These are phyloP conservation scores for Drosophila mauritiana DNA, from an alignment of 1,140 invertebrate genomes.

Conservation along the genomic window DNA sequence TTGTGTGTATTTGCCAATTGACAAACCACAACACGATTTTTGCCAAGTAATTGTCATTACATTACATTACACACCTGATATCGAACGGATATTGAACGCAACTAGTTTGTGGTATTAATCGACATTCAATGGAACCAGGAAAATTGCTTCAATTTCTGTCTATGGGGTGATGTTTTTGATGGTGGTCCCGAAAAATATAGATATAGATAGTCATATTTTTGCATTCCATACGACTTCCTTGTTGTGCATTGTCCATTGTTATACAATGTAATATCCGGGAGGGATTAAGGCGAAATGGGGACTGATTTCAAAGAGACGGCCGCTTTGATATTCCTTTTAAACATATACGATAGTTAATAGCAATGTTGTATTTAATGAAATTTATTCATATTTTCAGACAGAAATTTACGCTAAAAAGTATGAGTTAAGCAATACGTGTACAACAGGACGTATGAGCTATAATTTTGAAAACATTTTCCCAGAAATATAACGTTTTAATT, in stretches of 20 bases:
- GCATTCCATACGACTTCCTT: constrained; percentile 15
- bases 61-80: constrained; percentile 26
- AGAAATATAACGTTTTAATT: not conserved
- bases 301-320: not conserved
- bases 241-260: constrained; percentile 7
- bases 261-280: constrained; percentile 4
- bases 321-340: not conserved
- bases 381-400: not conserved
- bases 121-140: constrained; percentile 5
- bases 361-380: not conserved
- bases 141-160: constrained; percentile 21
- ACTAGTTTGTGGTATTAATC: constrained; percentile 19
- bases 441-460: constrained; percentile 18
- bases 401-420: too few species aligned
- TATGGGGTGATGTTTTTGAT: constrained; percentile 2
- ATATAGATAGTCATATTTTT: constrained; percentile 1
- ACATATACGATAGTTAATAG: not conserved
- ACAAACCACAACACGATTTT: constrained; percentile 31
- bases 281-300: constrained; percentile 10
- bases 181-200: not conserved
- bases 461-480: not conserved
- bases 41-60: constrained; percentile 43
- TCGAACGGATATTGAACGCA: constrained; percentile 31
- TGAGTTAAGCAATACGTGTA: too few species aligned
- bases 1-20: constrained; percentile 18